Conservation (phyloP, 2,113 vertebrate genomes). For the Sinocyclocheilus anophthalmus region DNA sequence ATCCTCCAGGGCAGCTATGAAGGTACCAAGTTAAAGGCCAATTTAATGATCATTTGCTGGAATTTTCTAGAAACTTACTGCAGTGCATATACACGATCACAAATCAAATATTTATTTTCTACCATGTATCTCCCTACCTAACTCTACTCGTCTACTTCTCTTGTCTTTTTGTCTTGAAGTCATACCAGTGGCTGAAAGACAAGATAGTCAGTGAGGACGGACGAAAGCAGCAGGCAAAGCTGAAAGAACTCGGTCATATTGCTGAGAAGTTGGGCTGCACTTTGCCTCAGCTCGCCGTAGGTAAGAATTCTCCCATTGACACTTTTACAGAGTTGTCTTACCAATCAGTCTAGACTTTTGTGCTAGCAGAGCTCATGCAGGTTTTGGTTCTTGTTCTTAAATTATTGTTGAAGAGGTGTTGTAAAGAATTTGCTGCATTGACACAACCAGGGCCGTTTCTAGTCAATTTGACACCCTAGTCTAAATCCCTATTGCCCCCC, state of each 20-base stretch:
- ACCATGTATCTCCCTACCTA: background rate
- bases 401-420: background rate
- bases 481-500: too few relatives aligned
- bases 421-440: background rate
- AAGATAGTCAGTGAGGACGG: slow-evolving; percentile 96
- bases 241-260: slow-evolving; percentile 92
- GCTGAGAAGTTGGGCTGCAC: slow-evolving; percentile 94
- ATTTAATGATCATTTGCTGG: background rate
- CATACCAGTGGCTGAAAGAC: slow-evolving; percentile 98
- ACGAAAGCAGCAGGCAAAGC: slow-evolving; percentile 91
- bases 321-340: background rate
- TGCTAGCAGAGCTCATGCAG: background rate
- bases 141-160: background rate
- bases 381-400: background rate
- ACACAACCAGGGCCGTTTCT: background rate
- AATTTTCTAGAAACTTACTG: background rate
- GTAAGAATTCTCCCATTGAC: slow-evolving; percentile 71
- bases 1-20: slow-evolving; percentile 92
- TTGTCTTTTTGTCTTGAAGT: slow-evolving; percentile 69
- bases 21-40: slow-evolving; percentile 76
- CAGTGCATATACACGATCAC: background rate
- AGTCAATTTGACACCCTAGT: too few relatives aligned
- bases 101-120: background rate
- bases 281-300: slow-evolving; percentile 94
- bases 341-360: background rate